Conservation (phyloP, 1,140 invertebrate species). For the Cherax quadricarinatus region DNA sequence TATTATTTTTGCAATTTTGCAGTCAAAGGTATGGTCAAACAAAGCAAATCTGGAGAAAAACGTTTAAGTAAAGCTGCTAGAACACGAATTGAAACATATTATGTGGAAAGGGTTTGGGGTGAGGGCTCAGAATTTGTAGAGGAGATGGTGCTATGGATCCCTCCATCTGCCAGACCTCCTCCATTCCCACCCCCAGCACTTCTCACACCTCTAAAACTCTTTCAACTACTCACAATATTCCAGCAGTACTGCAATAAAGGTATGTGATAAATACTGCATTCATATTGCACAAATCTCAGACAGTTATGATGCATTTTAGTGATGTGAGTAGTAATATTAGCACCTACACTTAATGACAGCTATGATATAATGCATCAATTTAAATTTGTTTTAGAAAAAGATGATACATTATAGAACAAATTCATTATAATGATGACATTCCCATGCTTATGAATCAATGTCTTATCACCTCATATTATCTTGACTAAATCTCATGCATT, state of each 20-base stretch:
- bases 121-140: conserved; percentile 67
- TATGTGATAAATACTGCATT: conserved; percentile 1
- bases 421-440: too few relatives aligned
- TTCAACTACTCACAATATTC: conserved; percentile 54
- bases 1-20: background rate
- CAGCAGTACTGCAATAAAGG: conserved; percentile 63
- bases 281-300: background rate
- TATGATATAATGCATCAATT: too few relatives aligned
- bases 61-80: conserved; percentile 60
- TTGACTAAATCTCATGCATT: too few relatives aligned
- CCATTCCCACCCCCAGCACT: conserved; percentile 68
- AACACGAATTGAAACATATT: conserved; percentile 62
- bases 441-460: too few relatives aligned
- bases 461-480: too few relatives aligned
- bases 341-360: too few relatives aligned
- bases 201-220: conserved; percentile 45
- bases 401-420: too few relatives aligned
- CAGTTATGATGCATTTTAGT: background rate
- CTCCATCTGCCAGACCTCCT: conserved; percentile 52
- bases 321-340: background rate
- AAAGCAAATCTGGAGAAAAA: conserved; percentile 60
- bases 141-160: conserved; percentile 62
- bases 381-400: too few relatives aligned
- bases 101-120: conserved; percentile 67
- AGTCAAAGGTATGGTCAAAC: conserved; percentile 69